Percentiles rank a stretch among this genome's conserved stretches.
Conservation (phyloP, 2,888 invertebrate genomes). For the Mechanitis mazaeus region DNA sequence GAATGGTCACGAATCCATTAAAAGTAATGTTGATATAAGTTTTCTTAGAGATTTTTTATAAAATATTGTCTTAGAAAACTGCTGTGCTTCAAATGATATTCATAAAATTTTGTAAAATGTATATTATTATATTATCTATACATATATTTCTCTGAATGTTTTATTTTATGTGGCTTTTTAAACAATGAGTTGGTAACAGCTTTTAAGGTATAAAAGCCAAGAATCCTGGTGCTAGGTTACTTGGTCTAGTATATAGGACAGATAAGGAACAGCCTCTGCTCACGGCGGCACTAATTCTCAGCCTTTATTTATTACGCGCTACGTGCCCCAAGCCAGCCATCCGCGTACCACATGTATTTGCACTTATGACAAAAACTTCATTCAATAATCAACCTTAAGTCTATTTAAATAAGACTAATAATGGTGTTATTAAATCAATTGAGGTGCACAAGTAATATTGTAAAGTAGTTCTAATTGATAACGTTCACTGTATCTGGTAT, state of each 20-base stretch:
- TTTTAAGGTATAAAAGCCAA: slow-evolving; percentile 21
- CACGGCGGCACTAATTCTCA: slow-evolving; percentile 60
- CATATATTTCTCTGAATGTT: not conserved
- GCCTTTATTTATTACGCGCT: slow-evolving; percentile 68
- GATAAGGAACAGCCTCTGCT: slow-evolving; percentile 64
- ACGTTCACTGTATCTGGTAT: slow-evolving; percentile 62
- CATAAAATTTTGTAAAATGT: slow-evolving; percentile 7
- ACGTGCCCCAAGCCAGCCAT: slow-evolving; percentile 62
- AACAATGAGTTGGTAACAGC: slow-evolving; percentile 3
- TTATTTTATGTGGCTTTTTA: not conserved
- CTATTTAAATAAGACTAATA: slow-evolving; percentile 20
- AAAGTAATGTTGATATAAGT: slow-evolving; percentile 43
- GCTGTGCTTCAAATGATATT: slow-evolving; percentile 1
- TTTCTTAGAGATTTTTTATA: slow-evolving; percentile 44
- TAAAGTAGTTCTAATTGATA: slow-evolving; percentile 64
- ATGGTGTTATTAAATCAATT: slow-evolving; percentile 21
- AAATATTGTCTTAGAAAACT: slow-evolving; percentile 35
- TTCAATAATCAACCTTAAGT: slow-evolving; percentile 35
- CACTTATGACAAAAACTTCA: slow-evolving; percentile 28
- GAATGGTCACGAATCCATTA: slow-evolving; percentile 53
- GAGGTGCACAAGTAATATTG: slow-evolving; percentile 29
- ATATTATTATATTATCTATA: not conserved
- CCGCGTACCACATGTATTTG: slow-evolving; percentile 38
- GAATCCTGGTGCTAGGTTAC: slow-evolving; percentile 54
- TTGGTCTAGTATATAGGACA: slow-evolving; percentile 46